Conservation (phyloP, 2,797 vertebrate genomes). For the Phaenicophaeus curvirostris region DNA sequence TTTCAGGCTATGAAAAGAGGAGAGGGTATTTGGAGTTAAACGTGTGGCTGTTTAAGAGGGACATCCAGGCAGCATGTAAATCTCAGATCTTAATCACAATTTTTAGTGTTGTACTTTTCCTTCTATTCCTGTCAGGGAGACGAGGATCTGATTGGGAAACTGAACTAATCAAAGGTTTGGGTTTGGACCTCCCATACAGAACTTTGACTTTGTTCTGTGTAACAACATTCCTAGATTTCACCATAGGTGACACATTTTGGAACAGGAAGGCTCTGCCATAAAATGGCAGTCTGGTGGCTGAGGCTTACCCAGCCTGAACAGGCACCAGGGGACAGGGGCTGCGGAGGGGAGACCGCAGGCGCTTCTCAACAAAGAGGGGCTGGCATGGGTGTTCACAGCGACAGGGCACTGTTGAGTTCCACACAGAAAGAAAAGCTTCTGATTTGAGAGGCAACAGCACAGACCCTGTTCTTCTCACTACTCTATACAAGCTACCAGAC, state of each 20-base stretch:
- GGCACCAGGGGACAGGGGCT: no score
- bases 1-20: slow-evolving; percentile 83
- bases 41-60: background rate
- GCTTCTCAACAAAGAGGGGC: no score
- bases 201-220: background rate
- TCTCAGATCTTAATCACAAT: background rate
- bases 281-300: background rate
- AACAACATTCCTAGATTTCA: background rate
- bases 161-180: background rate
- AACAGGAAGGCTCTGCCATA: background rate
- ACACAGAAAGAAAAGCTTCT: background rate
- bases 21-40: background rate
- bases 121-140: background rate
- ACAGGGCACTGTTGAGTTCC: background rate
- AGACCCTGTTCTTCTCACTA: background rate
- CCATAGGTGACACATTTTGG: background rate
- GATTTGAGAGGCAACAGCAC: background rate
- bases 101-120: background rate
- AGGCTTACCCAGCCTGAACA: background rate
- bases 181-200: background rate
- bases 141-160: background rate
- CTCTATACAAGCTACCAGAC: background rate
- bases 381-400: rapidly evolving
- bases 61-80: background rate
- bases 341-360: no score